Evolutionary conservation across 2,888 invertebrate species (phyloP).

Genomic region (Synanthedon andrenaeformis): DNA sequence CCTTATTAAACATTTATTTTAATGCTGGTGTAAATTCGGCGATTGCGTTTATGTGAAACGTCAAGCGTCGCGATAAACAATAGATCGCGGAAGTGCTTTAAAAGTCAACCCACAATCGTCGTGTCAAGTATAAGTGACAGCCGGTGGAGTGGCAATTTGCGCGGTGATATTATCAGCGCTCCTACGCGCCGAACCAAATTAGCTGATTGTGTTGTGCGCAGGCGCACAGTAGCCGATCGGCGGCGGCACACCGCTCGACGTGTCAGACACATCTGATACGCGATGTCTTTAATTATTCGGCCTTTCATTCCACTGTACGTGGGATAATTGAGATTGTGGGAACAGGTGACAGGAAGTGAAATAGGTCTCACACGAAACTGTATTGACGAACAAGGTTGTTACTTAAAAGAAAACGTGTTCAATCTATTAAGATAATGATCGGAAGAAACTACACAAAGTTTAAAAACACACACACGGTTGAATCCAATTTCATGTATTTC

Average conservation of each 20-base stretch:
- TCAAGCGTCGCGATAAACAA: slow-evolving; percentile 18
- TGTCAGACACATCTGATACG: slow-evolving; percentile 15
- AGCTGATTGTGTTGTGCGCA: slow-evolving; percentile 18
- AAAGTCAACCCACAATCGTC: slow-evolving; percentile 26
- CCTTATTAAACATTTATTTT: slow-evolving; percentile 41
- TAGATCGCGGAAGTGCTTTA: slow-evolving; percentile 26
- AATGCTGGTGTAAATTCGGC: slow-evolving; percentile 34
- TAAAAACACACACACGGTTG: too few relatives aligned
- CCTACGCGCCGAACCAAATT: slow-evolving; percentile 37
- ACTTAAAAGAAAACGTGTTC: too few relatives aligned
- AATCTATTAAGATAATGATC: too few relatives aligned
- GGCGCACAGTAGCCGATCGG: slow-evolving; percentile 34
- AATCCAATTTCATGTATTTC: too few relatives aligned
- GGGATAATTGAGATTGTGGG: slow-evolving; percentile 10
- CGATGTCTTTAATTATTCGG: slow-evolving; percentile 31
- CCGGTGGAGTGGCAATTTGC: slow-evolving; percentile 36
- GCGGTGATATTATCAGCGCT: slow-evolving; percentile 41
- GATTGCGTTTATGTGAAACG: slow-evolving; percentile 22
- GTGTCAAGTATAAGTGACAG: slow-evolving; percentile 30
- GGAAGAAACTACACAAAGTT: too few relatives aligned
- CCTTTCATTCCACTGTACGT: slow-evolving; percentile 28
- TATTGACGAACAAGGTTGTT: neutral
- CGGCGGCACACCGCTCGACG: slow-evolving; percentile 11
- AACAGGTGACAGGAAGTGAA: slow-evolving; percentile 12
- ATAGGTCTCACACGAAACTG: slow-evolving; percentile 7